These are phyloP conservation scores for Arvicanthis niloticus DNA, from an alignment of 2,113 vertebrate genomes.

Conservation along the genomic window DNA sequence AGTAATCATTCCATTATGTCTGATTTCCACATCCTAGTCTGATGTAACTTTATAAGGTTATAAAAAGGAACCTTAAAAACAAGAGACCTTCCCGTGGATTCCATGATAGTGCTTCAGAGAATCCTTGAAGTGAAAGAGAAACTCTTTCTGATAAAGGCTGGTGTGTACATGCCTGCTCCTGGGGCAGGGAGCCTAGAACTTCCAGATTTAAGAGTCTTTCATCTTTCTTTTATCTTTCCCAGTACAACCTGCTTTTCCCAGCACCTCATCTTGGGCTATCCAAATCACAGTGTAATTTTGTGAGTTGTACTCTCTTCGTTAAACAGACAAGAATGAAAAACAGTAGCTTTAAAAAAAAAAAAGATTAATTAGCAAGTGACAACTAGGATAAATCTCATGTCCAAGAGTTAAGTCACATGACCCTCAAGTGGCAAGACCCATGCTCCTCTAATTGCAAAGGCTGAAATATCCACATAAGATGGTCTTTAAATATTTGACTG, in stretches of 20 bases:
- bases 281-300: slow-evolving; percentile 6
- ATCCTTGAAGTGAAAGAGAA: neutral
- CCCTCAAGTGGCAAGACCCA: slow-evolving; percentile 27
- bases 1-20: neutral
- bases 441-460: slow-evolving; percentile 73
- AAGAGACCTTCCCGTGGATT: neutral
- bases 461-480: slow-evolving; percentile 83
- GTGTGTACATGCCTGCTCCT: too few relatives aligned
- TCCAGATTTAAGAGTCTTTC: slow-evolving; percentile 16
- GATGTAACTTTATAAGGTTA: neutral
- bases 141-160: neutral
- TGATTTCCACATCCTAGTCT: neutral
- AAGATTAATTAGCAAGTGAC: slow-evolving; percentile 62
- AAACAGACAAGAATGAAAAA: slow-evolving; percentile 39
- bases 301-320: slow-evolving; percentile 27
- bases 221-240: neutral
- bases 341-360: neutral
- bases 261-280: neutral
- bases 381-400: neutral
- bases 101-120: neutral
- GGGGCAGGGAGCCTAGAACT: neutral
- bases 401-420: slow-evolving; percentile 62
- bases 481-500: slow-evolving; percentile 88
- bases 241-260: neutral
- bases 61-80: slow-evolving; percentile 25